Evolutionary conservation across 2,888 invertebrate genomes (phyloP).

Genomic region (Caenorhabditis doughertyi): DNA sequence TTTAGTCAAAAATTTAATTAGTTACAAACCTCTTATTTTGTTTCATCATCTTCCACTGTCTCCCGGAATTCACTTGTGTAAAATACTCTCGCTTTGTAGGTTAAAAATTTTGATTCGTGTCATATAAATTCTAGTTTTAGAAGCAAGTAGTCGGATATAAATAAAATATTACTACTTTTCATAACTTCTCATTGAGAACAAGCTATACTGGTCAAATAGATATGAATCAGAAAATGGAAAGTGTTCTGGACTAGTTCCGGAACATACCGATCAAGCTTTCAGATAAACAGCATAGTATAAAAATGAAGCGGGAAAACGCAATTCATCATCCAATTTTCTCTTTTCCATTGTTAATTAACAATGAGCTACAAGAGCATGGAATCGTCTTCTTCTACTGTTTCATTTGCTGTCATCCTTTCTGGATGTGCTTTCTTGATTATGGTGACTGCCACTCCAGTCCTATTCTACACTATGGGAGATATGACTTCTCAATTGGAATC

Average conservation of each 20-base stretch:
- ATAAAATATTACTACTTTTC: neutral
- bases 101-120: no score
- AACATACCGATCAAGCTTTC: slow-evolving; percentile 44
- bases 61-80: no score
- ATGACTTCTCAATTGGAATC: slow-evolving; percentile 72
- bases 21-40: no score
- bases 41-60: no score
- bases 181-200: neutral
- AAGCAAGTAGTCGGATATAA: neutral
- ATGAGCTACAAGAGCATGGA: slow-evolving; percentile 57
- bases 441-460: slow-evolving; percentile 72
- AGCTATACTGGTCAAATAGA: neutral
- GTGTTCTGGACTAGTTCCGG: slow-evolving; percentile 34
- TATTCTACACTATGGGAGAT: slow-evolving; percentile 73
- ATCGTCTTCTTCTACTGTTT: slow-evolving; percentile 51
- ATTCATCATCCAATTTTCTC: slow-evolving; percentile 38
- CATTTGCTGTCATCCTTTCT: slow-evolving; percentile 71
- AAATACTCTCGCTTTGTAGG: no score
- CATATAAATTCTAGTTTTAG: neutral
- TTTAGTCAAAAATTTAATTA: no score
- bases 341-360: slow-evolving; percentile 18
- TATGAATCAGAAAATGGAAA: slow-evolving; percentile 25
- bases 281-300: slow-evolving; percentile 41
- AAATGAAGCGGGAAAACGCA: neutral
- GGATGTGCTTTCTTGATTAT: slow-evolving; percentile 73